Conservation (phyloP, 2,113 vertebrate species). For the Grantiella picta region DNA sequence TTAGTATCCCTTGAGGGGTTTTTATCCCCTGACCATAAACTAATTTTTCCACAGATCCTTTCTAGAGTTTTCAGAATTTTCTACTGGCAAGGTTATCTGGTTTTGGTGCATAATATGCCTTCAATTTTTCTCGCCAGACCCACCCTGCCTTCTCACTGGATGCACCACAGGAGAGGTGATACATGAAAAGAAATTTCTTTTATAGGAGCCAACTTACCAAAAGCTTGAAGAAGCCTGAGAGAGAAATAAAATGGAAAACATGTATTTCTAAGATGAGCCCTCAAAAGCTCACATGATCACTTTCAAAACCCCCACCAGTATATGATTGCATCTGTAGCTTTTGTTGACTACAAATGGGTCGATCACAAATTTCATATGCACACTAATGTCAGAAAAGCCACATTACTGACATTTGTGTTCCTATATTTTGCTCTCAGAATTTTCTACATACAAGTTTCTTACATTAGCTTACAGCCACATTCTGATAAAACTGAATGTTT, state of each 20-base stretch:
- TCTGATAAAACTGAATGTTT: background rate
- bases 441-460: background rate
- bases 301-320: slow-evolving; percentile 16
- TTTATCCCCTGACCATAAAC: slow-evolving; percentile 23
- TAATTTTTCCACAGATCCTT: slow-evolving; percentile 36
- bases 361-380: background rate
- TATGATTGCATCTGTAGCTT: background rate
- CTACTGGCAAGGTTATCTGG: slow-evolving; percentile 32
- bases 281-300: background rate
- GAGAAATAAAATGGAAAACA: slow-evolving; percentile 16
- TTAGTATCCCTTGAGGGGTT: background rate
- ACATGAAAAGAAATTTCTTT: slow-evolving; percentile 50
- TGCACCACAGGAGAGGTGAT: slow-evolving; percentile 56
- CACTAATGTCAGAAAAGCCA: background rate
- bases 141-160: slow-evolving; percentile 66
- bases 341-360: background rate
- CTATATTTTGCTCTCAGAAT: background rate
- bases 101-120: slow-evolving; percentile 24
- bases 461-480: background rate
- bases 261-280: slow-evolving; percentile 16
- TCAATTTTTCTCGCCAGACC: slow-evolving; percentile 52
- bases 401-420: background rate
- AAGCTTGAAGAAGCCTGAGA: slow-evolving; percentile 44
- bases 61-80: slow-evolving; percentile 50
- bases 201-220: slow-evolving; percentile 19